A percentile compares a stretch with the other conserved stretches of the same genome.
Conservation (phyloP, 2,797 vertebrate species). For the Remorina albescens region DNA sequence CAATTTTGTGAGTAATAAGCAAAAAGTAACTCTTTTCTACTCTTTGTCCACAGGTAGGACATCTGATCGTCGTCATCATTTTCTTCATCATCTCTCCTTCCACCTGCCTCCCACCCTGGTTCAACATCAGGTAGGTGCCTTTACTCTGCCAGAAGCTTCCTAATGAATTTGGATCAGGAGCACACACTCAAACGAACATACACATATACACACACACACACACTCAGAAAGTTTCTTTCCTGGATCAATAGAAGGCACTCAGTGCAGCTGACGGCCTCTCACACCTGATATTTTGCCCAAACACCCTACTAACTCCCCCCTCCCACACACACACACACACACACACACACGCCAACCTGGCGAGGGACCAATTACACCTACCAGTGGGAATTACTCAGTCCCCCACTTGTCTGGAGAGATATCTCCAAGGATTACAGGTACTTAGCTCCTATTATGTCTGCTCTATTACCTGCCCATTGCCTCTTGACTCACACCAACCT, state of each 20-base stretch:
- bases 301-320: slow-evolving; percentile 46
- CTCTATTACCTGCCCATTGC: slow-evolving; percentile 90
- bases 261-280: slow-evolving; percentile 84
- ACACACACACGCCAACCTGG: slow-evolving; percentile 80
- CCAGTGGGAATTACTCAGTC: slow-evolving; percentile 86
- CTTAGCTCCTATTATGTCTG: slow-evolving; percentile 95
- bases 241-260: slow-evolving; percentile 92
- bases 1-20: not conserved
- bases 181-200: not conserved
- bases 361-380: slow-evolving; percentile 84
- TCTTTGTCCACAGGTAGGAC: slow-evolving; percentile 2
- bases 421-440: slow-evolving; percentile 97
- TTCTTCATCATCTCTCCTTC: slow-evolving; percentile 1
- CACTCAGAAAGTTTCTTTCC: slow-evolving; percentile 30
- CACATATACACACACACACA: slow-evolving; percentile 23
- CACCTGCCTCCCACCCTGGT: slow-evolving; percentile 29
- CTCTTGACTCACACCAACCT: slow-evolving; percentile 64
- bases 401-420: slow-evolving; percentile 87
- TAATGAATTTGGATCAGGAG: slow-evolving; percentile 86
- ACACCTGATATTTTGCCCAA: slow-evolving; percentile 86
- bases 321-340: not conserved
- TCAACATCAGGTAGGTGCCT: slow-evolving; percentile 61
- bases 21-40: not conserved
- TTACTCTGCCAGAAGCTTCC: slow-evolving; percentile 56
- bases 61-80: not conserved